These are phyloP conservation scores for Salvelinus sp. DNA, from an alignment of 2,113 vertebrate genomes.

Conservation along the genomic window DNA sequence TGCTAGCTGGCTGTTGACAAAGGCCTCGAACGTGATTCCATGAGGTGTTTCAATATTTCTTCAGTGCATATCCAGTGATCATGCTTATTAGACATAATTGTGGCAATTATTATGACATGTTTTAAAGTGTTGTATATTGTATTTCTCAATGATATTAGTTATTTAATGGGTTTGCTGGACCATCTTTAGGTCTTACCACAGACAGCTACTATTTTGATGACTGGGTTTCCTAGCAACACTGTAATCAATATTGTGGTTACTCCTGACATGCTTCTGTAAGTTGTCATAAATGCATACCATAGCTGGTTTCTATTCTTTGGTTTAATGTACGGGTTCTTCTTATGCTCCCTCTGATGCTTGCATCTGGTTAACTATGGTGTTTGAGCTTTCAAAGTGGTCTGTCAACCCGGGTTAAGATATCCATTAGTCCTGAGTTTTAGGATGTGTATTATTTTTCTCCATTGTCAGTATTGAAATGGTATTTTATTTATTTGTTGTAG, in stretches of 20 bases:
- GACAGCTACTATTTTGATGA: neutral
- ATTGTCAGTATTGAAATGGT: constrained; percentile 36
- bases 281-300: no score
- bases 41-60: constrained; percentile 7
- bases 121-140: constrained; percentile 8
- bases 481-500: constrained; percentile 27
- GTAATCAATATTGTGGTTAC: neutral
- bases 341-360: no score
- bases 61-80: constrained; percentile 5
- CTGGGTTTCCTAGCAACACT: neutral
- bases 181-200: neutral
- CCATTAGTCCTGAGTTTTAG: neutral
- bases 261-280: neutral
- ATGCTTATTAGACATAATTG: neutral
- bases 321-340: no score
- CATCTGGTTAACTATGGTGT: no score
- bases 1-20: no score
- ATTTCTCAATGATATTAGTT: constrained; percentile 7
- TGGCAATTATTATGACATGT: neutral
- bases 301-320: no score
- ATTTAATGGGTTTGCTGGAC: neutral
- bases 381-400: neutral
- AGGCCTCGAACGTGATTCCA: neutral
- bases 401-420: neutral
- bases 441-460: neutral